Evolutionary conservation across 1,140 invertebrate genomes (phyloP).

Genomic region (Augochlora pura): DNA sequence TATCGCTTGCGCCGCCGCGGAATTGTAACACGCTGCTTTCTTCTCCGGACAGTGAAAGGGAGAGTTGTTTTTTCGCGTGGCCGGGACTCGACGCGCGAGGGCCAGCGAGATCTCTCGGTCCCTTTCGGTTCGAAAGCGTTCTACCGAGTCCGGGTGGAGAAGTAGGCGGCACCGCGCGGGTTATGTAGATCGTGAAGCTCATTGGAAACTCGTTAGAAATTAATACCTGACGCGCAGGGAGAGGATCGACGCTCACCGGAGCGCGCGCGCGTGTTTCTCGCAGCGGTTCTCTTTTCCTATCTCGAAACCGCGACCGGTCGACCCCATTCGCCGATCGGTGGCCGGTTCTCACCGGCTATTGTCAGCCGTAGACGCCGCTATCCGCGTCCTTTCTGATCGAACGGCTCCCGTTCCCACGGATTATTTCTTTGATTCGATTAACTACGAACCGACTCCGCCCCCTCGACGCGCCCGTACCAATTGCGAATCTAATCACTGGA

Average conservation of each 20-base stretch:
- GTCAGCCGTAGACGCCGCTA: too few species aligned
- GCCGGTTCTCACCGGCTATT: not conserved
- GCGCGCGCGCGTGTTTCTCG: not conserved
- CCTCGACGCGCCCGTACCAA: not conserved
- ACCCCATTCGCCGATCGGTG: not conserved
- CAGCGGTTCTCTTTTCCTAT: not conserved
- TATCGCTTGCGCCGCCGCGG: too few species aligned
- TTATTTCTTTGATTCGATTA: too few species aligned
- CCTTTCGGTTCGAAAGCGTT: constrained; percentile 36
- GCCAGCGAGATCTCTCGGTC: not conserved
- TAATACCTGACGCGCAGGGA: not conserved
- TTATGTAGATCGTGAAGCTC: constrained; percentile 43
- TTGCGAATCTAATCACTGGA: too few species aligned
- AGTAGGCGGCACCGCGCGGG: not conserved
- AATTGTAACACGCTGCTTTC: constrained; percentile 13
- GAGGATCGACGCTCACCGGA: not conserved
- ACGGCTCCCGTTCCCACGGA: too few species aligned
- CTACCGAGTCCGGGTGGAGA: not conserved
- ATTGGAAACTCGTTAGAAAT: constrained; percentile 43
- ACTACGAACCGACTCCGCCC: not conserved
- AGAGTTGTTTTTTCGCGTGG: not conserved
- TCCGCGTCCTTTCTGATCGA: too few species aligned
- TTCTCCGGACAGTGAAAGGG: constrained; percentile 37
- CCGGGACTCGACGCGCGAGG: not conserved
- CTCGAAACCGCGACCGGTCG: constrained; percentile 4